Evolutionary conservation across 2,888 invertebrate species (phyloP), one percentile per base, ranked within the genome.

Genomic region (Dryococelus australis): DNA sequence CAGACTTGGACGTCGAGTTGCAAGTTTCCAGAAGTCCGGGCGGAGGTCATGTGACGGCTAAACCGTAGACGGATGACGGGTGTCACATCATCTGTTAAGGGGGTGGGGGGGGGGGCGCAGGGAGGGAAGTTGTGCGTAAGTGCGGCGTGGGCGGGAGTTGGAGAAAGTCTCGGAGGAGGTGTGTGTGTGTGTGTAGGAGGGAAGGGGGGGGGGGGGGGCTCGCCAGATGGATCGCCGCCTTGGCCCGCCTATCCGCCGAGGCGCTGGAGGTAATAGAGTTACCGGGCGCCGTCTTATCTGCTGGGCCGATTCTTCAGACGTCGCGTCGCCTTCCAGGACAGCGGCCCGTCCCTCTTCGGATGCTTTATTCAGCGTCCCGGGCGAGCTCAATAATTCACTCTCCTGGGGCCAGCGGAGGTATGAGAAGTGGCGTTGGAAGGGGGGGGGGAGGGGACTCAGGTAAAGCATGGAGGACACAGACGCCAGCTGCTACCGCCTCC

Each of bases 281-380:
- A 65, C 65, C 65, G 65, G 20, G 65, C 10, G 65, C n/a, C n/a
- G n/a, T 65, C 65, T 65, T 65, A 65, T 65, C 65, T 65, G 16
- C 65, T n/a, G 65, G 65, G 65, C 65, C 65, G 65, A 65, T 65
- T 65, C 65, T 65, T 65, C 65, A 20, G 65, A n/a, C n/a, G n/a
- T n/a, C n/a, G 65, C 65, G 65, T 65, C 65, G 65, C 65, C 65
- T 65, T 65, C 65, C 65, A 65, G 65, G 65, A 65, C 65, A 65
- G 65, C 65, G 65, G 13, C 20, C 65, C 65, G 65, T 65, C 65
- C 65, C 24, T 65, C 65, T 65, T 24, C 20, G 20, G 65, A 65
- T 65, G 65, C 65, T 65, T 65, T 65, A 65, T 65, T 65, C 65
- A 65, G 65, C 65, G 65, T 5, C 13, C 65, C 20, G 10, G 20